A percentile compares a stretch with the other conserved stretches of the same genome.
Conservation (phyloP, 2,888 invertebrate species). For the Serrognathus titanus region DNA sequence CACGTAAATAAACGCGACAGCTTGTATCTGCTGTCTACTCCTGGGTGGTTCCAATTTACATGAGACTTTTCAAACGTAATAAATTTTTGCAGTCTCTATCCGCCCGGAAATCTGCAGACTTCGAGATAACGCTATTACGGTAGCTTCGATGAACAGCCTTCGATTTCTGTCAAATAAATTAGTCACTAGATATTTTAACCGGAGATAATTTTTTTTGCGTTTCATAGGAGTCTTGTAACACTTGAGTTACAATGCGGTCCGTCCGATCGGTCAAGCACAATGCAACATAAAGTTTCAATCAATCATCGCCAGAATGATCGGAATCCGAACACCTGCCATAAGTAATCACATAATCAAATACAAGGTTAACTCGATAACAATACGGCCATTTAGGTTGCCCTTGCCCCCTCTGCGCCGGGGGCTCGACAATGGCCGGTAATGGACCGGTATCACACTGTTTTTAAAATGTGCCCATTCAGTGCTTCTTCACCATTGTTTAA, state of each 20-base stretch:
- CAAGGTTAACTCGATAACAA: slow-evolving; percentile 48
- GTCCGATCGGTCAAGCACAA: slow-evolving; percentile 25
- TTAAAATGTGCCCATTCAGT: slow-evolving; percentile 49
- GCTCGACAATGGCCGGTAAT: slow-evolving; percentile 23
- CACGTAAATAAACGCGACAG: too few relatives aligned
- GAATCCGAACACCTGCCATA: slow-evolving; percentile 43
- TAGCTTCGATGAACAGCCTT: too few relatives aligned
- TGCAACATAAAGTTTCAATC: slow-evolving; percentile 37
- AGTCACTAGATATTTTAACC: too few relatives aligned
- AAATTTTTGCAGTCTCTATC: too few relatives aligned
- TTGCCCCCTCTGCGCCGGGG: neutral
- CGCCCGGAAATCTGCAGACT: too few relatives aligned
- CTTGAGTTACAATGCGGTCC: slow-evolving; percentile 4
- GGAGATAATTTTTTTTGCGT: too few relatives aligned
- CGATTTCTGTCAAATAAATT: too few relatives aligned
- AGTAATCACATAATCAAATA: slow-evolving; percentile 47
- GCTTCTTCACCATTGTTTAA: slow-evolving; percentile 24
- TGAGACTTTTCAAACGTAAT: too few relatives aligned
- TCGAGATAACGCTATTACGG: too few relatives aligned
- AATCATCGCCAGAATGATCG: slow-evolving; percentile 39
- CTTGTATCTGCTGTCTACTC: too few relatives aligned
- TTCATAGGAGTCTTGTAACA: too few relatives aligned
- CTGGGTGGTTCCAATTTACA: too few relatives aligned
- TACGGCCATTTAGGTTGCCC: slow-evolving; percentile 35
- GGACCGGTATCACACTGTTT: slow-evolving; percentile 48